Evolutionary conservation across 2,888 invertebrate species (phyloP).

Genomic region (Platerodrilus igneus): DNA sequence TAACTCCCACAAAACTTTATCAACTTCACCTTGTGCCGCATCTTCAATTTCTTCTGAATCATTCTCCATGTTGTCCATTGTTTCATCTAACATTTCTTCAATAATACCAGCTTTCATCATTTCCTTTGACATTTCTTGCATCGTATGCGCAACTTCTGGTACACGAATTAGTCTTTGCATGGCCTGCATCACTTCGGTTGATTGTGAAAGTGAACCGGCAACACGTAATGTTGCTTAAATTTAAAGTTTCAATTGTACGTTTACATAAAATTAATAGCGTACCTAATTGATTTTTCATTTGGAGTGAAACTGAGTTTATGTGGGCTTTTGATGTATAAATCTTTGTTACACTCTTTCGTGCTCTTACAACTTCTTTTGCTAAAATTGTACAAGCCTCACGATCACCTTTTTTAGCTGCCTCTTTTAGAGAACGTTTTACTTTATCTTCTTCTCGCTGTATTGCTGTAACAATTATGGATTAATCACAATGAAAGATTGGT

Average conservation of each 20-base stretch:
- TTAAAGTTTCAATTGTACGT: background rate
- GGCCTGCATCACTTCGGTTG: slow-evolving; percentile 97
- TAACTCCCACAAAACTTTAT: slow-evolving; percentile 72
- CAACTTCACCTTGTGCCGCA: slow-evolving; percentile 83
- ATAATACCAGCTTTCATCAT: slow-evolving; percentile 99
- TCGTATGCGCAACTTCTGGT: slow-evolving; percentile 91
- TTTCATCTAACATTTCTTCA: slow-evolving; percentile 98
- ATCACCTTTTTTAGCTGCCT: slow-evolving; percentile 92
- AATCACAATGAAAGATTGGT: slow-evolving; percentile 12
- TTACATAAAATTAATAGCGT: slow-evolving; percentile 35
- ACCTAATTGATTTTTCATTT: slow-evolving; percentile 98
- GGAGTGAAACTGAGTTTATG: slow-evolving; percentile 90
- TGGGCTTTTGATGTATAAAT: slow-evolving; percentile 97
- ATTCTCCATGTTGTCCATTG: slow-evolving; percentile 89
- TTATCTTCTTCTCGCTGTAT: slow-evolving; percentile 98
- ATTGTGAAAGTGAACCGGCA: slow-evolving; percentile 88
- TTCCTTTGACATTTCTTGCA: slow-evolving; percentile 97
- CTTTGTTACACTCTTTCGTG: slow-evolving; percentile 83
- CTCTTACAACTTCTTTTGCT: slow-evolving; percentile 87
- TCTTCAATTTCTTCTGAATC: slow-evolving; percentile 95
- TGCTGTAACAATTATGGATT: slow-evolving; percentile 61
- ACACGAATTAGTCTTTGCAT: slow-evolving; percentile 90
- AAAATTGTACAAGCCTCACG: slow-evolving; percentile 89
- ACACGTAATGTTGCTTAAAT: slow-evolving; percentile 83
- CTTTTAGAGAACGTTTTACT: slow-evolving; percentile 87